Evolutionary conservation across 2,888 invertebrate genomes (phyloP), one percentile per base, ranked within the genome.

Genomic region (Laspeyria flexula): DNA sequence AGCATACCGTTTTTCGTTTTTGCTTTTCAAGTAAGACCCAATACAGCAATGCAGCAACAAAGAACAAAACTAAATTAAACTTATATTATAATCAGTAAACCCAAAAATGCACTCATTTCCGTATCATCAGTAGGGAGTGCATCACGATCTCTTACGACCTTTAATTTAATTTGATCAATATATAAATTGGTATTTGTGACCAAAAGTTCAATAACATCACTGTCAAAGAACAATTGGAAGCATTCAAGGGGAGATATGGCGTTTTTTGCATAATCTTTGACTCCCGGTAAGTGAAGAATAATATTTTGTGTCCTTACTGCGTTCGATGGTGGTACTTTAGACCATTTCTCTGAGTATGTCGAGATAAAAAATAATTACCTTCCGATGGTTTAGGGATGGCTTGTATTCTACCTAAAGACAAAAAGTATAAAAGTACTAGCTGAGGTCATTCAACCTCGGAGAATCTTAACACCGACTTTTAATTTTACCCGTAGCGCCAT

Each of bases 21-120:
- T n/a, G n/a, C n/a, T n/a, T n/a, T n/a, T n/a, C n/a, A n/a, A n/a
- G n/a, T n/a, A n/a, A n/a, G n/a, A n/a, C n/a, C n/a, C n/a, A n/a
- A n/a, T n/a, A n/a, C n/a, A n/a, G n/a, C n/a, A n/a, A n/a, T n/a
- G n/a, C n/a, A n/a, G n/a, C n/a, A n/a, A n/a, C n/a, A n/a, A n/a
- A n/a, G n/a, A n/a, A n/a, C n/a, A n/a, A n/a, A n/a, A n/a, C n/a
- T n/a, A n/a, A n/a, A n/a, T n/a, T n/a, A n/a, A n/a, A n/a, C n/a
- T n/a, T n/a, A n/a, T n/a, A n/a, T n/a, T n/a, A 51, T 53, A 42
- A 50, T 51, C 38, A 48, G 42, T 27, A 57, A 47, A 21, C 54
- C 57, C 39, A 58, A 52, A 31, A 61, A 61, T 38, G 55, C 58
- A 45, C 50, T 46, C 9, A 61, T 48, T 61, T 61, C 52, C 33